Conservation (phyloP, 2,797 vertebrate genomes). For the Anas bernieri region DNA sequence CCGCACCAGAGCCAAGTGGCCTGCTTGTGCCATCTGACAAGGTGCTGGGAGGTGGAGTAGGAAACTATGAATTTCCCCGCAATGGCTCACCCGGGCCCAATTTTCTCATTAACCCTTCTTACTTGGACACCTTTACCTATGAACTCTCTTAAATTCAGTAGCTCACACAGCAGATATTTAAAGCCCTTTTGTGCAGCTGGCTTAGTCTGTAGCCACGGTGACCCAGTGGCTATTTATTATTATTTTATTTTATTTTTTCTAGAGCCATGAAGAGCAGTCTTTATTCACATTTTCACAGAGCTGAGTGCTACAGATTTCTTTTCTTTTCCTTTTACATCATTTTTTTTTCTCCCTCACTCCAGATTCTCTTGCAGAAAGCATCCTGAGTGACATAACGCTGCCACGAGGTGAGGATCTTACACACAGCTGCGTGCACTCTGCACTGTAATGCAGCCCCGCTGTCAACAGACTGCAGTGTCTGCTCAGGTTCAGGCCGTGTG, state of each 20-base stretch:
- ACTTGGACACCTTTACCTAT: neutral
- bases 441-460: neutral
- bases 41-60: neutral
- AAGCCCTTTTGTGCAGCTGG: neutral
- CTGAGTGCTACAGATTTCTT: neutral
- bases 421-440: neutral
- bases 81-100: neutral
- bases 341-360: neutral
- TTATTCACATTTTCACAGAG: neutral
- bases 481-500: fast-evolving
- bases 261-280: neutral
- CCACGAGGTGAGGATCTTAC: neutral
- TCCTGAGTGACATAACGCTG: too few species aligned
- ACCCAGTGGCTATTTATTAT: too few species aligned
- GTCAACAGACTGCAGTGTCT: neutral
- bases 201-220: neutral
- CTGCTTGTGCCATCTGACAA: neutral
- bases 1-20: neutral
- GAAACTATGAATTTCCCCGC: neutral
- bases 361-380: too few species aligned
- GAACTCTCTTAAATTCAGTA: neutral
- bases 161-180: neutral
- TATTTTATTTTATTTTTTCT: neutral
- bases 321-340: too few species aligned
- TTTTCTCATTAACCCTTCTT: neutral